Conservation (phyloP, 1,140 invertebrate genomes). For the Varroa destructor region DNA sequence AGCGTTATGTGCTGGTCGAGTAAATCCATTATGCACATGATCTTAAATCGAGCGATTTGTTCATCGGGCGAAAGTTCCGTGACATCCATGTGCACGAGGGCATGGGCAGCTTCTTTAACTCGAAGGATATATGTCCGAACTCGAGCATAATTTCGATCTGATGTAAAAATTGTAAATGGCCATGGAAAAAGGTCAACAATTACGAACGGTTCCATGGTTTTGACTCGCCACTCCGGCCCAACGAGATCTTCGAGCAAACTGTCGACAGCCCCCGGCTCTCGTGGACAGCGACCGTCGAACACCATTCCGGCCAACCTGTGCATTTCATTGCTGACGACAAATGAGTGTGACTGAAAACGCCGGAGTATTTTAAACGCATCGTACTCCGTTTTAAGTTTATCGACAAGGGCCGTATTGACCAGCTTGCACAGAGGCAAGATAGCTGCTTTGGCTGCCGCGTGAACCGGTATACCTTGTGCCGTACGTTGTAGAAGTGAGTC, state of each 20-base stretch:
- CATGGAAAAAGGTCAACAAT: not conserved
- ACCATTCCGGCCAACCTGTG: constrained; percentile 4
- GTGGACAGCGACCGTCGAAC: not conserved
- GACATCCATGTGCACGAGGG: constrained; percentile 16
- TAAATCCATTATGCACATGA: constrained; percentile 1
- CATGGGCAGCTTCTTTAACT: constrained; percentile 7
- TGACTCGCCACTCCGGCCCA: constrained; percentile 7
- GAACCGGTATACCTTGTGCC: not conserved
- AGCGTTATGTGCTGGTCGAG: constrained; percentile 23
- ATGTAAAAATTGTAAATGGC: constrained; percentile 17
- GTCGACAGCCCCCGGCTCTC: not conserved
- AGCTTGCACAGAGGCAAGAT: constrained; percentile 25
- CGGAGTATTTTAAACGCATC: constrained; percentile 14
- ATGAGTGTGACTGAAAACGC: constrained; percentile 19
- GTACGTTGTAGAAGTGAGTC: constrained; percentile 5
- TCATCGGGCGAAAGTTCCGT: not conserved
- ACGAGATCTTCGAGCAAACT: constrained; percentile 20
- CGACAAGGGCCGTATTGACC: constrained; percentile 12
- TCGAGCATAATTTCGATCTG: not conserved
- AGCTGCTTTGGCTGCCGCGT: constrained; percentile 6
- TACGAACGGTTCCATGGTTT: not conserved
- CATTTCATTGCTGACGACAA: constrained; percentile 15
- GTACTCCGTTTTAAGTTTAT: constrained; percentile 13
- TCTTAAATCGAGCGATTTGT: constrained; percentile 13
- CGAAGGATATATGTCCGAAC: constrained; percentile 16